These are phyloP conservation scores for Polyommatus icarus DNA, from an alignment of 2,888 invertebrate genomes.

Conservation along the genomic window DNA sequence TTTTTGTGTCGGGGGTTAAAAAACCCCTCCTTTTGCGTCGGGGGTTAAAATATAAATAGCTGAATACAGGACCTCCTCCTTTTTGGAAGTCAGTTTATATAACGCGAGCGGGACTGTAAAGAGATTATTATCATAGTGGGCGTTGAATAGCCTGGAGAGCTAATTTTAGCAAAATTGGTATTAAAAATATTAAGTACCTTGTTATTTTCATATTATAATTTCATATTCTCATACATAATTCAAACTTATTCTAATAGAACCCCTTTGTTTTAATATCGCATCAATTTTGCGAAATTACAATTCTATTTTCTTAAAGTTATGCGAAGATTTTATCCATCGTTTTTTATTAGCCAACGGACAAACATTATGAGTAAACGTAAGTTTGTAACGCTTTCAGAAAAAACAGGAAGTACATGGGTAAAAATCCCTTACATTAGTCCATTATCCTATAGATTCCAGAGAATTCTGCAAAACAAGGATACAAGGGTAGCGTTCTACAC, in stretches of 20 bases:
- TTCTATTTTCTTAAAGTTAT: slow-evolving; percentile 17
- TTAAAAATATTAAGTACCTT: neutral
- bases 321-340: neutral
- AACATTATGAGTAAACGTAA: too few relatives aligned
- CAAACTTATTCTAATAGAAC: slow-evolving; percentile 15
- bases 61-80: too few relatives aligned
- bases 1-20: too few relatives aligned
- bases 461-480: too few relatives aligned
- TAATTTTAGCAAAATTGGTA: neutral
- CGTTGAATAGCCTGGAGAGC: neutral
- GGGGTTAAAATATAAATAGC: too few relatives aligned
- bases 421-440: too few relatives aligned
- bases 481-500: too few relatives aligned
- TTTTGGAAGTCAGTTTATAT: too few relatives aligned
- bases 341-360: neutral
- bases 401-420: too few relatives aligned
- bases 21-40: too few relatives aligned
- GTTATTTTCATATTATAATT: slow-evolving; percentile 20
- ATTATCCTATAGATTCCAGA: too few relatives aligned
- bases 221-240: slow-evolving; percentile 27
- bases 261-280: slow-evolving; percentile 28
- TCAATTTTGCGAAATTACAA: slow-evolving; percentile 13
- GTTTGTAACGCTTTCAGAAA: too few relatives aligned
- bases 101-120: neutral
- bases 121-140: neutral